phyloP scores from a whole-genome alignment of 2,113 vertebrate species.

The Anser cygnoides region DNA sequence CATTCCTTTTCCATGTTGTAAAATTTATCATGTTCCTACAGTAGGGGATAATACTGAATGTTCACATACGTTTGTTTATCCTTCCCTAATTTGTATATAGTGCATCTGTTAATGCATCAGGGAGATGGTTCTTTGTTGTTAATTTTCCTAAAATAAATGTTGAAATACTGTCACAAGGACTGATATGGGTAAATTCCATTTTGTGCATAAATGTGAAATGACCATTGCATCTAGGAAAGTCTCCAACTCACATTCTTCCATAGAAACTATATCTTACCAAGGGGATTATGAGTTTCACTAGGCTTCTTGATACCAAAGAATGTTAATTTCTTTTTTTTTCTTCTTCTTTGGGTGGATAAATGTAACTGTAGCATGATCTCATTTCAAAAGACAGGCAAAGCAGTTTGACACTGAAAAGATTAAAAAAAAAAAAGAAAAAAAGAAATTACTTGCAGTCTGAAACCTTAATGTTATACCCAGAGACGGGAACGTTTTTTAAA shows the following conservation, averaged over 20 bases:
- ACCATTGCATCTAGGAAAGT: not conserved
- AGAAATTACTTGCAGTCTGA: not conserved
- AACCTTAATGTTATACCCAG: not conserved
- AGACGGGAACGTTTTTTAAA: not conserved
- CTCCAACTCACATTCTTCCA: not conserved
- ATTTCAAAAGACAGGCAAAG: not conserved
- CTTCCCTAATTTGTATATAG: not conserved
- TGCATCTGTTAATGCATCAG: not conserved
- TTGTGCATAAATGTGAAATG: not conserved
- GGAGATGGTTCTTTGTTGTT: not conserved
- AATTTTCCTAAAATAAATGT: conserved; percentile 15
- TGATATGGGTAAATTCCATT: not conserved
- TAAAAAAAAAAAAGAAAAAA: not conserved
- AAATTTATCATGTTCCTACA: not conserved
- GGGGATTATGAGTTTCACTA: not conserved
- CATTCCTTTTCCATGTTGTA: not conserved
- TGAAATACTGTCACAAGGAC: not conserved
- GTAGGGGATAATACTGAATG: not conserved
- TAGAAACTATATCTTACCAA: not conserved
- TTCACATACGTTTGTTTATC: not conserved
- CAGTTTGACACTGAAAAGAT: not conserved
- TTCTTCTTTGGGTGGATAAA: not conserved
- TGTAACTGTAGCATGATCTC: not conserved
- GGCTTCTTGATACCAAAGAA: not conserved
- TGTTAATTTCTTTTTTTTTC: not conserved